These are phyloP conservation scores for Burhinus oedicnemus DNA, from an alignment of 2,113 vertebrate genomes.

Conservation along the genomic window DNA sequence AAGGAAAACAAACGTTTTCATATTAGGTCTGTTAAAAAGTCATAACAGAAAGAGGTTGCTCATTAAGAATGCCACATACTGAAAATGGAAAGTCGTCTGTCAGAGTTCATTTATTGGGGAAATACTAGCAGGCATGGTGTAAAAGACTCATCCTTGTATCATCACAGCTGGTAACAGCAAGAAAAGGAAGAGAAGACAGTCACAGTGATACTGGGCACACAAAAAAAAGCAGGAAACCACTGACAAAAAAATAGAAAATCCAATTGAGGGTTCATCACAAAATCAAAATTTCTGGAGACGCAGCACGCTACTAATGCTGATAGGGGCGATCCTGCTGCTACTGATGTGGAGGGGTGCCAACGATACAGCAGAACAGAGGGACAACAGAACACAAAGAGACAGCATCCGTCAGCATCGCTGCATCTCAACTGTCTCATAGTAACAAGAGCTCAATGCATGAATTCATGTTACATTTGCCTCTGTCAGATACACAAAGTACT, in stretches of 20 bases:
- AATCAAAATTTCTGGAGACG: background rate
- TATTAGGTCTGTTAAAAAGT: background rate
- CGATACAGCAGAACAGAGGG: background rate
- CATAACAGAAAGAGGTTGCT: background rate
- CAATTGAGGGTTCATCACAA: background rate
- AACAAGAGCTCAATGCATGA: background rate
- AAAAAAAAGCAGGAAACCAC: background rate
- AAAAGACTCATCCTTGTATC: background rate
- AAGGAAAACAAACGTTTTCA: background rate
- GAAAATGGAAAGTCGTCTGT: background rate
- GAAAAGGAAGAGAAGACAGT: background rate
- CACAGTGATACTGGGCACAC: background rate
- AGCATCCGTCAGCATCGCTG: background rate
- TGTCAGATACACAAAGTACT: background rate
- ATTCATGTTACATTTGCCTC: background rate
- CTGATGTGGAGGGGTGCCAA: background rate
- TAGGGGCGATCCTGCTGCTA: background rate
- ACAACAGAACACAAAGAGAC: background rate
- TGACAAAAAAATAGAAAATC: background rate
- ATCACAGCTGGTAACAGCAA: background rate
- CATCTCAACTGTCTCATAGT: fast-evolving
- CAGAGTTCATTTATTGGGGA: background rate
- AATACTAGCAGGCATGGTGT: background rate
- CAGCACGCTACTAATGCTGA: too few species aligned
- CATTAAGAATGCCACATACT: background rate